Evolutionary conservation across 2,113 vertebrate species (phyloP).

Genomic region (Ploceus nigricollis): DNA sequence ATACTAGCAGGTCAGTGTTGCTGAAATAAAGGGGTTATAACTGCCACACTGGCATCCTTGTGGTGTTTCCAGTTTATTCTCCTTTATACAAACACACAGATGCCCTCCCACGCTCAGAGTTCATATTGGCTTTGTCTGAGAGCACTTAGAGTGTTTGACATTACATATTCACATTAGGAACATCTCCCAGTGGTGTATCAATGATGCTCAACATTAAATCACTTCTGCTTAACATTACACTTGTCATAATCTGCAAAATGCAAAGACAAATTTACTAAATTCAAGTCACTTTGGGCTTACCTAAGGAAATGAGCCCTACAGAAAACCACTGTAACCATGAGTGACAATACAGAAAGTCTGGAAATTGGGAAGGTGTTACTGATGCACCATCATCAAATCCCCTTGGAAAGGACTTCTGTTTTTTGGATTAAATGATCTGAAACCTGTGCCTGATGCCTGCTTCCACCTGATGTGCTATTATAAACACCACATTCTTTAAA

Average conservation of each 20-base stretch:
- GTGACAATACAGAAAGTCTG: constrained; percentile 1
- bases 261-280: constrained; percentile 19
- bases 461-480: background rate
- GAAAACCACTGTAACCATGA: background rate
- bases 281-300: constrained; percentile 19
- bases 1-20: background rate
- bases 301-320: constrained; percentile 17
- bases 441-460: background rate
- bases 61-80: background rate
- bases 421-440: background rate
- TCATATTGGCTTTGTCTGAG: background rate
- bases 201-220: constrained; percentile 39
- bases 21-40: constrained; percentile 14
- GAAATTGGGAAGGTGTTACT: constrained; percentile 6
- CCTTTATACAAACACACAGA: background rate
- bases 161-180: background rate
- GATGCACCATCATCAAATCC: background rate
- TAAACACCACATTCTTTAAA: background rate
- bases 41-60: background rate
- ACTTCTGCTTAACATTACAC: background rate
- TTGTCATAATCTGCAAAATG: background rate
- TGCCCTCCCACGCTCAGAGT: background rate
- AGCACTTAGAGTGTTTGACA: constrained; percentile 2
- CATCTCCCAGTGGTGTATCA: background rate
- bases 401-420: background rate